Conservation (phyloP, 2,888 invertebrate species). For the Sipha maydis region DNA sequence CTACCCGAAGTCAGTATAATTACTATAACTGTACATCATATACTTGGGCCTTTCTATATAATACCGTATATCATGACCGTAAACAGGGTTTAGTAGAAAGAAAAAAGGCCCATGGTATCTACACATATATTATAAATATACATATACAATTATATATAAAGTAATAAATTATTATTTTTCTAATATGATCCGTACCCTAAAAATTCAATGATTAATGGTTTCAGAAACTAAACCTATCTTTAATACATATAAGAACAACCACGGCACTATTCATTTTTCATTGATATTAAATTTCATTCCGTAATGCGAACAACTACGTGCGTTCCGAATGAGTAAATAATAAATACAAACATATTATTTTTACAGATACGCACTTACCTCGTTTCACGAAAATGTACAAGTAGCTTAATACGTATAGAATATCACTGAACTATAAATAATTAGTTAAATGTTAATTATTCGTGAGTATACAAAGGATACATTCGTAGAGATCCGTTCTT, state of each 20-base stretch:
- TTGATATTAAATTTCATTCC: not conserved
- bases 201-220: constrained; percentile 43
- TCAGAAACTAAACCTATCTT: constrained; percentile 1
- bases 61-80: not conserved
- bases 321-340: not conserved
- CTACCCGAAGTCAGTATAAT: constrained; percentile 26
- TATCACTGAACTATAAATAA: not conserved
- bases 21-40: constrained; percentile 25
- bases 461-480: constrained; percentile 78
- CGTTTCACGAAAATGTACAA: not conserved
- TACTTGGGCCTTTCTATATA: not conserved
- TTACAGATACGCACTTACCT: constrained; percentile 25
- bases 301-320: not conserved
- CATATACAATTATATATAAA: not conserved
- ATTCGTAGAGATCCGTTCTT: constrained; percentile 93
- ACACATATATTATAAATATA: not conserved
- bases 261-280: not conserved
- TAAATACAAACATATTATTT: not conserved
- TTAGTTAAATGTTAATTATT: not conserved
- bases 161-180: constrained; percentile 50
- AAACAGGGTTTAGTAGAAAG: not conserved
- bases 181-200: not conserved
- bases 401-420: not conserved
- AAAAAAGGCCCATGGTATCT: not conserved
- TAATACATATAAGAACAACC: constrained; percentile 18